These are phyloP conservation scores for Seira musarum DNA, from an alignment of 2,888 invertebrate species.

Conservation along the genomic window DNA sequence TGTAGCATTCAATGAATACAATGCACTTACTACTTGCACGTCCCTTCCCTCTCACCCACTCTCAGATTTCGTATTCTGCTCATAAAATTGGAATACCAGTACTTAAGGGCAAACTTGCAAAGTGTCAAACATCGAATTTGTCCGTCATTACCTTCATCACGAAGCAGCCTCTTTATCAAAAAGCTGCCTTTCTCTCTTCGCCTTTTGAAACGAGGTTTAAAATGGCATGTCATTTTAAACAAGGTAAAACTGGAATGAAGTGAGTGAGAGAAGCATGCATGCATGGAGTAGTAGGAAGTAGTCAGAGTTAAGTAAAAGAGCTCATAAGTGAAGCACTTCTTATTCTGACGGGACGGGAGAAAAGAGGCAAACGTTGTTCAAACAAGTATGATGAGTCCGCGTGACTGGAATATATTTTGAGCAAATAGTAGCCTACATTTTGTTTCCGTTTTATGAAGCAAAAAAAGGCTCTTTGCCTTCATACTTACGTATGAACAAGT, in stretches of 20 bases:
- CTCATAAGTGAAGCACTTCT: background rate
- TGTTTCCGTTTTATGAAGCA: constrained; percentile 40
- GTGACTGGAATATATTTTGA: constrained; percentile 56
- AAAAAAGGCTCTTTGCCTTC: background rate
- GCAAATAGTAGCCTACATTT: constrained; percentile 45
- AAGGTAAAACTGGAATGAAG: constrained; percentile 17
- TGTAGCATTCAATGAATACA: too few species aligned
- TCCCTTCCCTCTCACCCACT: background rate
- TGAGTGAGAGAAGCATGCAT: constrained; percentile 10
- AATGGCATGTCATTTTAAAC: constrained; percentile 44
- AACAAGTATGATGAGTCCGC: constrained; percentile 57
- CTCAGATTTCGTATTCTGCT: constrained; percentile 35
- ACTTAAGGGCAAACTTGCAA: constrained; percentile 13
- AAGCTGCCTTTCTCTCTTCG: background rate
- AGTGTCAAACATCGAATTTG: constrained; percentile 51
- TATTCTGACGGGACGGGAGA: constrained; percentile 2
- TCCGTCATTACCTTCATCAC: constrained; percentile 38
- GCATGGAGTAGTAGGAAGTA: constrained; percentile 7
- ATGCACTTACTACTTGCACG: background rate
- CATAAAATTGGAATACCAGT: constrained; percentile 37
- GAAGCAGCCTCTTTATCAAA: constrained; percentile 27
- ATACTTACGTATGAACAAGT: too few species aligned
- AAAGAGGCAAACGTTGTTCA: constrained; percentile 41
- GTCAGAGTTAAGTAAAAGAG: background rate
- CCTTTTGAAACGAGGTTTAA: constrained; percentile 47